Evolutionary conservation across 1,140 invertebrate species (phyloP).

Genomic region (Melipona quadrifasciata): DNA sequence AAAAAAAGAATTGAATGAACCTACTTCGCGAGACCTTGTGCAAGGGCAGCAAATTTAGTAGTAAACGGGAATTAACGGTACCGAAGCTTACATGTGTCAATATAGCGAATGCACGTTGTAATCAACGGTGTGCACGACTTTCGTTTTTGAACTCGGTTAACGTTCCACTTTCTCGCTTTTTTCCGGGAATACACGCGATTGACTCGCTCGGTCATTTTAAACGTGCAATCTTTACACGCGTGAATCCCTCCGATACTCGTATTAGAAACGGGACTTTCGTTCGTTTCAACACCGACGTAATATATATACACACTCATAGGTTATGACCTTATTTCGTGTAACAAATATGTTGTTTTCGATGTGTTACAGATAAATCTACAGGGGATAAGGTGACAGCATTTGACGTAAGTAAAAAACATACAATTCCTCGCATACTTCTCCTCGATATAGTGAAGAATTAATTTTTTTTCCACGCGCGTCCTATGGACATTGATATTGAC

Average conservation of each 20-base stretch:
- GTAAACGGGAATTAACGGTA: conserved; percentile 26
- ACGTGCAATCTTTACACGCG: not conserved
- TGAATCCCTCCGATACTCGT: not conserved
- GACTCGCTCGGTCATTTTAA: not conserved
- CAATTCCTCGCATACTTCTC: not conserved
- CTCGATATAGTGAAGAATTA: too few species aligned
- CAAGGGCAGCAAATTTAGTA: conserved; percentile 5
- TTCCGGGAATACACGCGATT: conserved; percentile 39
- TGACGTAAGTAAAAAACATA: conserved; percentile 74
- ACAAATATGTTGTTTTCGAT: conserved; percentile 42
- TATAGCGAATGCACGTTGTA: conserved; percentile 19
- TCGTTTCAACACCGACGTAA: not conserved
- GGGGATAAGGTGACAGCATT: conserved; percentile 75
- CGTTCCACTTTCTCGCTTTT: conserved; percentile 49
- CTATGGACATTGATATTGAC: conserved; percentile 18
- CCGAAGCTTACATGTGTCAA: conserved; percentile 19
- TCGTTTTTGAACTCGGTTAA: conserved; percentile 50
- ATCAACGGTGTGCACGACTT: conserved; percentile 39
- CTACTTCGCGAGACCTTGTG: not conserved
- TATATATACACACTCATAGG: not conserved
- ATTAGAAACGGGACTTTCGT: conserved; percentile 31
- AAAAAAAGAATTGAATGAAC: not conserved
- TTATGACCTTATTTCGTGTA: conserved; percentile 52
- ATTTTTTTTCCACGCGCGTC: not conserved
- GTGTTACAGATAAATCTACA: conserved; percentile 78